Evolutionary conservation across 1,140 invertebrate species (phyloP).

Genomic region (Archivesica marissinica): DNA sequence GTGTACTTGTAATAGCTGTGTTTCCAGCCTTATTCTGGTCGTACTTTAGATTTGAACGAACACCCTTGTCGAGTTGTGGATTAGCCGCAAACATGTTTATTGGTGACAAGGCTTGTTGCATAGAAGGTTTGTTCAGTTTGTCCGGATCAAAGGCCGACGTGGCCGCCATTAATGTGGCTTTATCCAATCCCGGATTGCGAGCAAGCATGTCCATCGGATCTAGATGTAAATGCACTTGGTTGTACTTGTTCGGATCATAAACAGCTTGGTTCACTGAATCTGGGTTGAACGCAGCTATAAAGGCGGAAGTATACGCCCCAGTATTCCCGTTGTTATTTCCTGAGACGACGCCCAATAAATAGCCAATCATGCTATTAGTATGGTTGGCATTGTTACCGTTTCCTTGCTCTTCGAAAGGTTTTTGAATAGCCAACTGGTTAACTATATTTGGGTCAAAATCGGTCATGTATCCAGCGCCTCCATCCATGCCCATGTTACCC

Average conservation of each 20-base stretch:
- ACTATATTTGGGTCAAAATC: conserved; percentile 47
- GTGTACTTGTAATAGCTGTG: neutral
- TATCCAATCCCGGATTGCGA: conserved; percentile 47
- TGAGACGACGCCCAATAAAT: neutral
- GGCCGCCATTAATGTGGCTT: conserved; percentile 26
- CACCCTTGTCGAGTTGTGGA: neutral
- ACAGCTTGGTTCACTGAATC: conserved; percentile 17
- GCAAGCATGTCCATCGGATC: conserved; percentile 40
- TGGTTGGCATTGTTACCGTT: neutral
- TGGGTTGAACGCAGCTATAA: conserved; percentile 23
- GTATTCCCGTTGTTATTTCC: neutral
- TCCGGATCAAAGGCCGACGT: conserved; percentile 24
- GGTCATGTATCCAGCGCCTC: neutral
- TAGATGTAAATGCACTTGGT: conserved; percentile 26
- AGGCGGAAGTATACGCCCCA: conserved; percentile 7
- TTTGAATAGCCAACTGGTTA: conserved; percentile 18
- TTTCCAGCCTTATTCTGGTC: neutral
- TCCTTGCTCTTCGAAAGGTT: neutral
- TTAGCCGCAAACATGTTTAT: conserved; percentile 11
- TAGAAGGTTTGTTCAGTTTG: conserved; percentile 17
- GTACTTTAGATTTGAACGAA: neutral
- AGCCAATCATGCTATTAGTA: neutral
- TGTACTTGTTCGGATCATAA: conserved; percentile 47
- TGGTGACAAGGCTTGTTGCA: conserved; percentile 25
- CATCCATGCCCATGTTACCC: neutral